Evolutionary conservation across 2,797 vertebrate species (phyloP).

Genomic region (Linurgus olivaceus): DNA sequence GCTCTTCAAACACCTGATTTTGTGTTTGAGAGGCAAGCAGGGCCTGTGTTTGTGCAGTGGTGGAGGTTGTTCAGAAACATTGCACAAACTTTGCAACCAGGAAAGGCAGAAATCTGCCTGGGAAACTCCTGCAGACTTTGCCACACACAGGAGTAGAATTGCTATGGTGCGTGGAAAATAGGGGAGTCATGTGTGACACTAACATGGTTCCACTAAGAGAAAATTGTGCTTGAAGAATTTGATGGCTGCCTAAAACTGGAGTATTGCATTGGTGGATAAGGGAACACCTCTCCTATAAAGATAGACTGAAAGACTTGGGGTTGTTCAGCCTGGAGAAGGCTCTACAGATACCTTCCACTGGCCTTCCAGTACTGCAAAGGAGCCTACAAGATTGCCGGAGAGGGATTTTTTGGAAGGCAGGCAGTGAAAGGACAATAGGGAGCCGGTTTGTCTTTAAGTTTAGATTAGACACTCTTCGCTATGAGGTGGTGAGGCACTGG

Average conservation of each 20-base stretch:
- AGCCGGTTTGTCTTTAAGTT: not conserved
- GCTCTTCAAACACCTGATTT: not conserved
- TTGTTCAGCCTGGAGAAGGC: not conserved
- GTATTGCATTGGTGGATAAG: fast-evolving
- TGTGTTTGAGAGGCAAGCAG: not conserved
- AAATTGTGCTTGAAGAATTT: not conserved
- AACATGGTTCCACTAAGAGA: not conserved
- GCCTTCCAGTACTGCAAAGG: not conserved
- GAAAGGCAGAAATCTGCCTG: not conserved
- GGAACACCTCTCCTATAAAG: not conserved
- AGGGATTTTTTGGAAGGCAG: not conserved
- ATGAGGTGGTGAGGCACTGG: not conserved
- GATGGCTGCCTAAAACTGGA: not conserved
- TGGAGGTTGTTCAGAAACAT: not conserved
- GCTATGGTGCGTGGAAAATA: not conserved
- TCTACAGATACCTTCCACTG: fast-evolving
- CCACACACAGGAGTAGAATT: not conserved
- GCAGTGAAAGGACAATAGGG: no score
- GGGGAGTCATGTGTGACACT: not conserved
- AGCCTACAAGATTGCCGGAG: not conserved
- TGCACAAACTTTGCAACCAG: fast-evolving
- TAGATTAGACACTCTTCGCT: not conserved
- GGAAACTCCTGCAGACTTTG: not conserved
- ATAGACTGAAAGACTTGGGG: not conserved
- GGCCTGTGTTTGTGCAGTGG: not conserved